phyloP scores from a whole-genome alignment of 2,888 invertebrate genomes.

The Melikaiella ostensackeni region DNA sequence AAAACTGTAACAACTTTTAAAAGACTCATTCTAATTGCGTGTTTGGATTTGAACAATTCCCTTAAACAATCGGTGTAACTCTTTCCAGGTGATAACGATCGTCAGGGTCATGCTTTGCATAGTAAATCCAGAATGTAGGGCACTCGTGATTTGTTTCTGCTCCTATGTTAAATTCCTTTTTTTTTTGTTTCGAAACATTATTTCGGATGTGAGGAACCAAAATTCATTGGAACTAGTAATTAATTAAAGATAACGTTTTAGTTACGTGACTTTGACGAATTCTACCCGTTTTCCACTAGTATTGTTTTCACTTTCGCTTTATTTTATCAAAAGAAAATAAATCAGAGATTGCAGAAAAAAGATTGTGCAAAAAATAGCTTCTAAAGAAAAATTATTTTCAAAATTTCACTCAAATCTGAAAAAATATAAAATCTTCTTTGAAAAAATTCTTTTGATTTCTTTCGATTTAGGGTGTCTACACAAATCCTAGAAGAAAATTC shows the following conservation, averaged over 20 bases:
- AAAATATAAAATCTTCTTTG: too few species aligned
- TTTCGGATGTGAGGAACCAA: not conserved
- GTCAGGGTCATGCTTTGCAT: slow-evolving; percentile 28
- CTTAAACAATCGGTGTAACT: slow-evolving; percentile 28
- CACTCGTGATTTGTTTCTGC: slow-evolving; percentile 8
- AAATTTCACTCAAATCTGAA: too few species aligned
- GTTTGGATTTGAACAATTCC: slow-evolving; percentile 18
- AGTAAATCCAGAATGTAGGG: slow-evolving; percentile 1
- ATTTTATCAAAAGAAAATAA: not conserved
- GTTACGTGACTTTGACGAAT: not conserved
- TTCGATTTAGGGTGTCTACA: too few species aligned
- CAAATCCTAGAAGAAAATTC: too few species aligned
- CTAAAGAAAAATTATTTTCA: not conserved
- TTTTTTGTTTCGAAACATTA: not conserved
- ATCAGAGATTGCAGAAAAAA: not conserved
- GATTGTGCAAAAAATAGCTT: not conserved
- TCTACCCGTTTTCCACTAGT: not conserved
- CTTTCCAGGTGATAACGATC: slow-evolving; percentile 37
- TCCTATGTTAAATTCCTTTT: not conserved
- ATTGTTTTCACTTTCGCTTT: not conserved
- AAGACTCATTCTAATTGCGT: slow-evolving; percentile 23
- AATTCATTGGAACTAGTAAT: not conserved
- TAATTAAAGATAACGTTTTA: not conserved
- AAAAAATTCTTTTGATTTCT: too few species aligned
- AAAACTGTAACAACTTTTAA: not conserved